phyloP scores from a whole-genome alignment of 2,888 invertebrate genomes.

The Eudasyphora cyanicolor region DNA sequence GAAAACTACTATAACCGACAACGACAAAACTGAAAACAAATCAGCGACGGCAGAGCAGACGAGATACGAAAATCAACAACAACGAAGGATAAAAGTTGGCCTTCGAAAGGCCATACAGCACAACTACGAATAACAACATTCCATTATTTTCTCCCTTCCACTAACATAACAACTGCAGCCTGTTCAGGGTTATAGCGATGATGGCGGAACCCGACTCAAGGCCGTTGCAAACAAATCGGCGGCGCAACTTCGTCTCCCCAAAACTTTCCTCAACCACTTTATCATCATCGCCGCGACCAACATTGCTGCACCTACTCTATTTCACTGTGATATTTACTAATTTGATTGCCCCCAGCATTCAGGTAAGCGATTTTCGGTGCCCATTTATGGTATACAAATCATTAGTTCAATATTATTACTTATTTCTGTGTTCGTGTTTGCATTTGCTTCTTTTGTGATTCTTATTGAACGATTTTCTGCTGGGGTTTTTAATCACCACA shows the following conservation, averaged over 20 bases:
- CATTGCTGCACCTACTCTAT: constrained; percentile 56
- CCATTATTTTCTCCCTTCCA: constrained; percentile 38
- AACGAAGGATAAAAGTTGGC: constrained; percentile 40
- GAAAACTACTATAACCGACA: constrained; percentile 41
- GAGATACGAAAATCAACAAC: neutral
- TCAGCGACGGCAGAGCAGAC: constrained; percentile 25
- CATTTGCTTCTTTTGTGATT: neutral
- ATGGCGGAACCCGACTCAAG: constrained; percentile 57
- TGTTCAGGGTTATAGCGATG: constrained; percentile 57
- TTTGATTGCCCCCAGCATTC: constrained; percentile 69
- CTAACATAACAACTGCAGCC: constrained; percentile 49
- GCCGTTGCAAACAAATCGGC: constrained; percentile 53
- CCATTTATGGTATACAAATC: neutral
- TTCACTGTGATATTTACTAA: constrained; percentile 71
- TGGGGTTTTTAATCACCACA: too few species aligned
- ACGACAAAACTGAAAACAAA: constrained; percentile 28
- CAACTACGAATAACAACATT: constrained; percentile 47
- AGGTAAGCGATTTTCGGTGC: constrained; percentile 66
- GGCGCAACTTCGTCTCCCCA: constrained; percentile 42
- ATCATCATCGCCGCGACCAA: constrained; percentile 44
- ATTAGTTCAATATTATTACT: neutral
- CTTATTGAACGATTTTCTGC: neutral
- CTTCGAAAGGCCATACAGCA: constrained; percentile 57
- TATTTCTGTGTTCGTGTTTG: neutral
- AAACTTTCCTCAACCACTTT: constrained; percentile 28